Base-by-base conservation (phyloP, 64 coral and sea anemone genomes). In the Orbicella faveolata region DNA sequence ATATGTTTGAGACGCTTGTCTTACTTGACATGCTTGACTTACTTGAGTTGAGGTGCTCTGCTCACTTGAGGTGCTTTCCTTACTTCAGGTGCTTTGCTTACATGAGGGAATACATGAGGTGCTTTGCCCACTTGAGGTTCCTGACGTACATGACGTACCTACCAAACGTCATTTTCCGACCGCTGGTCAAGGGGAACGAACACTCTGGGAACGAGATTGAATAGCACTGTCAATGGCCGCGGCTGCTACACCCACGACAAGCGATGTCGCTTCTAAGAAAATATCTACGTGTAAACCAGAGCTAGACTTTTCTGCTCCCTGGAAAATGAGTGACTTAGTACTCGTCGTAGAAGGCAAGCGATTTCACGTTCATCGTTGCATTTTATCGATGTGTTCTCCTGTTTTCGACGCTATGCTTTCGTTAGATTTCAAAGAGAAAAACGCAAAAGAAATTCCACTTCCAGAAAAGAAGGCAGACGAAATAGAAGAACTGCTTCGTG, bases 341-440 rank as follows among this genome's bases (percentile, higher is more conserved):
- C 90, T 92, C 53, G 75, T 92, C 3, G 90, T 92, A 11, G 83
- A 92, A 33, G 63, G 70, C 21, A 84, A 92, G 53, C 74, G 79
- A 66, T 78, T 87, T 64, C 90, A 92, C 10, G 90, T 79, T 51
- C 90, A 92, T 57, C 82, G 84, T 48, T 78, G 25, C 7, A 84
- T 92, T 78, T 85, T 92, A 57, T 37, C 63, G 5, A 87, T 92
- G 90, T 79, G 77, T 79, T 92, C 90, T 20, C 90, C 90, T 35
- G 90, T 92, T 63, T 92, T 92, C 17, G 79, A 92, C 26, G 57
- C 33, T n/a, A 92, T 92, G 90, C 78, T 92, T 79, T 76, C 89
- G 35, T 91, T 80, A 1, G 41, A 91, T 59, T 87, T 87, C 37
- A 78, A 87, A 68, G 90, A 87, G 51, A 92, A 87, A 23, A 85